Percentiles rank a stretch among this genome's conserved stretches.
phyloP scores from a whole-genome alignment of 2,888 invertebrate genomes.

The Sarcophaga carnaria region DNA sequence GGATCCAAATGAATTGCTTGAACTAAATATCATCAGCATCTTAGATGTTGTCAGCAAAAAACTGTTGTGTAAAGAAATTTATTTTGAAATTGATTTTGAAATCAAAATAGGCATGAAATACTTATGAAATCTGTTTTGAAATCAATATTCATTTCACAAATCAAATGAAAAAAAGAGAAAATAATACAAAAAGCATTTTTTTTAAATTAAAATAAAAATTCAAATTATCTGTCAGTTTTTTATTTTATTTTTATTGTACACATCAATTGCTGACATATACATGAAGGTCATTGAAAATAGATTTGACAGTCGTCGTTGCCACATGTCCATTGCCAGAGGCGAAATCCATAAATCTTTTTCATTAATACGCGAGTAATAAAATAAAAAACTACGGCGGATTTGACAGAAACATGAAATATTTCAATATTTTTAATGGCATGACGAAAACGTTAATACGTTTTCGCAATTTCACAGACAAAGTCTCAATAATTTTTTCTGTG shows the following conservation, averaged over 20 bases:
- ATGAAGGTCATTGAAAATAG: conserved; percentile 17
- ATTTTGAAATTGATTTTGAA: too few species aligned
- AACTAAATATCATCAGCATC: too few species aligned
- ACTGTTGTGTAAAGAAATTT: too few species aligned
- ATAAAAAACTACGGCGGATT: not conserved
- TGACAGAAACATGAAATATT: conserved; percentile 17
- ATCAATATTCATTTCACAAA: not conserved
- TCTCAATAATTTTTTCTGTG: conserved; percentile 48
- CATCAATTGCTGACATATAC: not conserved
- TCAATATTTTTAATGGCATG: not conserved
- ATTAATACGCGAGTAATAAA: not conserved
- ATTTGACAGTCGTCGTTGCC: conserved; percentile 8
- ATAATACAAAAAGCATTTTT: not conserved
- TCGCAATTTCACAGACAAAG: conserved; percentile 49
- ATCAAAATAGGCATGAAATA: too few species aligned
- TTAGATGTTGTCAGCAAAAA: too few species aligned
- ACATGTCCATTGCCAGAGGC: conserved; percentile 9
- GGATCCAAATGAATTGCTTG: too few species aligned
- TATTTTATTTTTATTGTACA: not conserved
- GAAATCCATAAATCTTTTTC: not conserved
- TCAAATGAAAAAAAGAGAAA: not conserved
- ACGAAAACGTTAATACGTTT: conserved; percentile 32
- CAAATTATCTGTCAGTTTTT: not conserved
- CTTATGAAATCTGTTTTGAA: too few species aligned
- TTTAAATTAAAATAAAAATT: not conserved